Conservation (phyloP, 2,888 invertebrate species). For the Dasysyrphus albostriatus region DNA sequence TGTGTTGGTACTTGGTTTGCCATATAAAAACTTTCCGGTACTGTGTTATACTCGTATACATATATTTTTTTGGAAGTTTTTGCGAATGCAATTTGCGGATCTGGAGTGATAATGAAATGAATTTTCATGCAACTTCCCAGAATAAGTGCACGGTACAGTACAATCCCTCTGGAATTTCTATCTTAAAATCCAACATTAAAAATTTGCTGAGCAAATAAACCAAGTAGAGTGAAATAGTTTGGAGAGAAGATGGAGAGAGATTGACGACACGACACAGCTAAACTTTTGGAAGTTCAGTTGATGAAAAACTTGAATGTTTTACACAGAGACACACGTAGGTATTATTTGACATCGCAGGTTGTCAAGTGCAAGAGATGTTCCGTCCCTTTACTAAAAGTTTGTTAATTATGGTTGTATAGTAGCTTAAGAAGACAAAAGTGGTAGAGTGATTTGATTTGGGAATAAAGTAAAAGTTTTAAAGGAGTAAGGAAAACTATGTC, state of each 20-base stretch:
- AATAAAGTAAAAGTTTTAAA: conserved; percentile 3
- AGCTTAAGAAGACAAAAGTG: background rate
- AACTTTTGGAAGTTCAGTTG: conserved; percentile 25
- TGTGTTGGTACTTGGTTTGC: background rate
- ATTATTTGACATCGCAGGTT: background rate
- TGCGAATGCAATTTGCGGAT: conserved; percentile 11
- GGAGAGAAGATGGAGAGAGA: background rate
- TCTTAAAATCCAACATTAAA: background rate
- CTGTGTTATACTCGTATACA: background rate
- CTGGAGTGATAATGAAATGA: conserved; percentile 22
- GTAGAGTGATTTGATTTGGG: conserved; percentile 23
- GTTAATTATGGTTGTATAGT: conserved; percentile 16
- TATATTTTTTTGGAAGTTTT: background rate
- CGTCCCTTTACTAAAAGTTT: conserved; percentile 14
- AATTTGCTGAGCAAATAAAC: conserved; percentile 6
- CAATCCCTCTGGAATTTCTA: background rate
- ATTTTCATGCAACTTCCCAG: conserved; percentile 2
- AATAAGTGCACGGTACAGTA: background rate
- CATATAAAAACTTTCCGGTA: conserved; percentile 13
- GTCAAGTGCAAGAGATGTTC: background rate
- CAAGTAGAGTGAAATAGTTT: background rate
- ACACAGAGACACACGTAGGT: background rate
- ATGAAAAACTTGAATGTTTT: conserved; percentile 21
- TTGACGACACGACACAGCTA: background rate
- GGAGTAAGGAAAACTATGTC: background rate